These are phyloP conservation scores for Rhagonycha fulva DNA, from an alignment of 2,888 invertebrate genomes.

Conservation along the genomic window DNA sequence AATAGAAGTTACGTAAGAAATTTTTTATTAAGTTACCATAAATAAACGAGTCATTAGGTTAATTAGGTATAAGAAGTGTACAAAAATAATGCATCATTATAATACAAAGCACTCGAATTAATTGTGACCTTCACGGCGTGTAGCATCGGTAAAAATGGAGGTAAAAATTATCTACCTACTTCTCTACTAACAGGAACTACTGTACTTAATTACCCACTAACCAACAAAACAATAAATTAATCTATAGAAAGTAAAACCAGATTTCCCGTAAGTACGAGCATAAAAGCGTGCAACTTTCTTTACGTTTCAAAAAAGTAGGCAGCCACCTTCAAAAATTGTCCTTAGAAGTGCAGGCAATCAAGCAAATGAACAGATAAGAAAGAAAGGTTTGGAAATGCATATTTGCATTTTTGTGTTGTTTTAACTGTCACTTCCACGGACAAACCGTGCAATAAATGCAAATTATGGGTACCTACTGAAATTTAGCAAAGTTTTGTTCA, in stretches of 20 bases:
- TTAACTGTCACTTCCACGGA: neutral
- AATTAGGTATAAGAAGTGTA: neutral
- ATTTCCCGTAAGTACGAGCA: neutral
- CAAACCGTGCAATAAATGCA: neutral
- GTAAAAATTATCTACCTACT: conserved; percentile 21
- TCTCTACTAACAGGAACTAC: conserved; percentile 37
- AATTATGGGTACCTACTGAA: neutral
- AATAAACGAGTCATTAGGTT: neutral
- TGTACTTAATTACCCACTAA: conserved; percentile 35
- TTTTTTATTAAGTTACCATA: neutral
- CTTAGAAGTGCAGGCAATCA: neutral
- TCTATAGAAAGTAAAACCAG: conserved; percentile 5
- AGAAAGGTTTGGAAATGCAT: neutral
- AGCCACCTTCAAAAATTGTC: neutral
- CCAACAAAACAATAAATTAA: conserved; percentile 26
- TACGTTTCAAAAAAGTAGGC: neutral
- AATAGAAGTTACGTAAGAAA: neutral
- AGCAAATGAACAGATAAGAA: neutral
- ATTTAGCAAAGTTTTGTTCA: neutral
- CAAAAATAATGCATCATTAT: conserved; percentile 16
- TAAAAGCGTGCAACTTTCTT: neutral
- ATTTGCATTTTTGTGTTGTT: neutral
- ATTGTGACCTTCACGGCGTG: conserved; percentile 27
- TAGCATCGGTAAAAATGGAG: conserved; percentile 21
- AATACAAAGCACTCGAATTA: conserved; percentile 24